Evolutionary conservation across 2,797 vertebrate species (phyloP), one percentile per base, ranked within the genome.

Genomic region (Psittacula echo): DNA sequence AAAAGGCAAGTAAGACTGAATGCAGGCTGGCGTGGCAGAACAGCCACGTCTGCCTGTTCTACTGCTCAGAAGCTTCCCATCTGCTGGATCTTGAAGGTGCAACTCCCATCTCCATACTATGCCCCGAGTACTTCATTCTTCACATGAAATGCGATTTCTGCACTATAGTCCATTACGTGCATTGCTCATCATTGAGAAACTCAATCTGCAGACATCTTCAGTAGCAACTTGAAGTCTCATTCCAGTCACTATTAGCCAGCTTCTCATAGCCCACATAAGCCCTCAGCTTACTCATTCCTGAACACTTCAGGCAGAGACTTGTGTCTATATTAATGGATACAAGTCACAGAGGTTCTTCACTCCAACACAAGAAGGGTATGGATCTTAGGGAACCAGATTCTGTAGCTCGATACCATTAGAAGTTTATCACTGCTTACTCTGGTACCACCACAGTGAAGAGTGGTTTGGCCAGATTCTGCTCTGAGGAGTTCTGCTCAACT

Each of bases 281-380:
- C 85, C 83, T 90, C 48, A 41, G 47, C 7, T 91, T 86, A 93
- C 54, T 95, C 94, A 94, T 56, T 73, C 80, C 91, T 79, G 42
- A 37, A 76, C 71, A 81, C 88, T 89, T 82, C 53, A 80, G 56
- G 61, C 85, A 86, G 41, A 85, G 56, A 70, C 41, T 24, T 84
- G 44, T 45, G 47, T 13, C 83, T 89, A 13, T 44, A n/a, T 70
- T 70, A 88, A 82, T 17, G 60, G 60, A 16, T 18, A 11, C 34
- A 19, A 96, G 54, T 91, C 95, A 94, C 79, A 73, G 65, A 56
- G 22, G 66, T 64, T 85, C 91, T 77, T 39, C 81, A 84, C 5
- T 13, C 56, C 60, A 78, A 1, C 58, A 66, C 51, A n/a, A 64
- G 74, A 66, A 48, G 54, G 66, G 81, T 47, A 76, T 2, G 7